phyloP scores from a whole-genome alignment of 2,113 vertebrate species.

The Girardinichthys multiradiatus region DNA sequence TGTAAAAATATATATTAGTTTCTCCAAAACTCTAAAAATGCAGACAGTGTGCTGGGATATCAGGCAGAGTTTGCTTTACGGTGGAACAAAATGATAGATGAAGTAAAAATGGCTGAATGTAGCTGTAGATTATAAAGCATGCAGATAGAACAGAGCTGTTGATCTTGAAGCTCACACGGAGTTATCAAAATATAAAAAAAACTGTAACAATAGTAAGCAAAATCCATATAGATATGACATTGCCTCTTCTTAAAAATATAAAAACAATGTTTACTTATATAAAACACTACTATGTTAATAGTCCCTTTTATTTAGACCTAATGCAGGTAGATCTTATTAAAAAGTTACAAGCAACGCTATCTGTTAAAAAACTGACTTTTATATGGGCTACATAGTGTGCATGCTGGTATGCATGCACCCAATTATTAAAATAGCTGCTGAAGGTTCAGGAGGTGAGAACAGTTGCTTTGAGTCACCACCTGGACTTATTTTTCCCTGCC shows the following conservation, averaged over 20 bases:
- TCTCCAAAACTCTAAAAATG: background rate
- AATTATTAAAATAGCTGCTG: slow-evolving; percentile 25
- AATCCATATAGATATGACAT: background rate
- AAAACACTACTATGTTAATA: background rate
- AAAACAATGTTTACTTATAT: background rate
- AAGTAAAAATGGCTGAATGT: background rate
- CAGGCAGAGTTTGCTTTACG: background rate
- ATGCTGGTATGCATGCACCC: background rate
- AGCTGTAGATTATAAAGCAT: background rate
- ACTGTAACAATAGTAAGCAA: background rate
- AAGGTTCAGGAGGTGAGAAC: slow-evolving; percentile 27
- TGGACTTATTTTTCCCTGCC: slow-evolving; percentile 29
- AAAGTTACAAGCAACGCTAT: background rate
- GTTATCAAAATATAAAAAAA: background rate
- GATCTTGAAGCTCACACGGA: background rate
- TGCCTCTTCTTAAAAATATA: background rate
- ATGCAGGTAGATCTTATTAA: background rate
- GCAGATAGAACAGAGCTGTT: background rate
- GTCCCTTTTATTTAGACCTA: background rate
- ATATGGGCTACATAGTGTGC: background rate
- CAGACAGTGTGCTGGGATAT: background rate
- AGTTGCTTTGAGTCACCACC: slow-evolving; percentile 29
- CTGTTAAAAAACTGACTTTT: background rate
- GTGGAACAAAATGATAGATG: background rate
- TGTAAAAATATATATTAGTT: background rate